phyloP scores from a whole-genome alignment of 2,888 invertebrate genomes.

The Prosapia bicincta region DNA sequence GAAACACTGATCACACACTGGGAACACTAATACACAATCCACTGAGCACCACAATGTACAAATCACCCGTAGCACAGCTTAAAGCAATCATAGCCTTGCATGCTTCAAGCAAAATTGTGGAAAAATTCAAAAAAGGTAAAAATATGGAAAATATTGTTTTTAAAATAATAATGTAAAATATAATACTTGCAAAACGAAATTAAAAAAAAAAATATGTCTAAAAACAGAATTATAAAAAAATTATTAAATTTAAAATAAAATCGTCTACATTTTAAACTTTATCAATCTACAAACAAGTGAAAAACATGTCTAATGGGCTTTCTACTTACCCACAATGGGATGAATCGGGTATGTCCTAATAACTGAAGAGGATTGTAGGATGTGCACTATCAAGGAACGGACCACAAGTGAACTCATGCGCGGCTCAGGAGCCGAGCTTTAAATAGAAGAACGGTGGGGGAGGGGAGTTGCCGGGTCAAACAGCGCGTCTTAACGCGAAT shows the following conservation, averaged over 20 bases:
- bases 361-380: not conserved
- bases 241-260: no score
- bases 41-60: not conserved
- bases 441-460: not conserved
- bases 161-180: no score
- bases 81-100: no score
- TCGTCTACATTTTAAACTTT: not conserved
- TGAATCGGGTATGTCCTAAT: not conserved
- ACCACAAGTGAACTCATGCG: conserved; percentile 2
- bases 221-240: no score
- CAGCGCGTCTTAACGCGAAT: not conserved
- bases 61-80: no score
- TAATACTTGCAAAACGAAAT: no score
- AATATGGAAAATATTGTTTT: no score
- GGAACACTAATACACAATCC: not conserved
- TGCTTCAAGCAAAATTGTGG: not conserved
- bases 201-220: no score
- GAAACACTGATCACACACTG: not conserved
- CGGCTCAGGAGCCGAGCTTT: not conserved
- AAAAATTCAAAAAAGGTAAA: not conserved
- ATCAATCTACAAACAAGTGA: not conserved
- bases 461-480: not conserved
- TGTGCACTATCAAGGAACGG: not conserved
- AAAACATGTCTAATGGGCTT: not conserved
- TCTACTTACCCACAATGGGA: not conserved